These are phyloP conservation scores for Galaxias olidus DNA, from an alignment of 2,797 vertebrate species.

Conservation along the genomic window DNA sequence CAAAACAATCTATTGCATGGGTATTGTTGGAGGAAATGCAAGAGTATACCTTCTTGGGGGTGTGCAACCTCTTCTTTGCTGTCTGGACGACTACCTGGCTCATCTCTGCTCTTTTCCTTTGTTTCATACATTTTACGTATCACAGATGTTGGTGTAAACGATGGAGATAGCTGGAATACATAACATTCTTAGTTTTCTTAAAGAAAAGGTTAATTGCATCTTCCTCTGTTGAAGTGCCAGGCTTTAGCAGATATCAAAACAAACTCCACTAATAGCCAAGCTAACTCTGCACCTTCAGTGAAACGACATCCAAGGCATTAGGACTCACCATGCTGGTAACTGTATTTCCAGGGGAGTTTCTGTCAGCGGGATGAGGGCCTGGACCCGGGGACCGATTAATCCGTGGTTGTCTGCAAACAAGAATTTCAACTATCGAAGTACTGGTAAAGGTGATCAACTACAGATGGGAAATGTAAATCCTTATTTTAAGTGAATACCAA, in stretches of 20 bases:
- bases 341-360: constrained; percentile 85
- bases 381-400: constrained; percentile 87
- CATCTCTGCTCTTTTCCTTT: constrained; percentile 95
- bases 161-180: constrained; percentile 85
- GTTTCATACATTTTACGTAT: constrained; percentile 99
- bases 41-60: constrained; percentile 80
- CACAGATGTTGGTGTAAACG: constrained; percentile 97
- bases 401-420: constrained; percentile 75
- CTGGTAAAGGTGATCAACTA: no score
- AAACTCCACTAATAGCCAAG: no score
- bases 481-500: no score
- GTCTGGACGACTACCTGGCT: constrained; percentile 77
- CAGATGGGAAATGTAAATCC: no score
- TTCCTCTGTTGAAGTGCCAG: background rate
- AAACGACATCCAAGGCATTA: background rate
- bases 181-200: background rate
- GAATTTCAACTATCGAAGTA: background rate
- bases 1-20: background rate
- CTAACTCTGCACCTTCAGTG: no score
- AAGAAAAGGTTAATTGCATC: background rate
- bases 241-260: background rate
- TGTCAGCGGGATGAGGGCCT: constrained; percentile 78
- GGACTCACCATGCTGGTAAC: constrained; percentile 94
- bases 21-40: background rate
- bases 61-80: constrained; percentile 81